Conservation (phyloP, 2,797 vertebrate species). For the Dendrocincla tyrannina region DNA sequence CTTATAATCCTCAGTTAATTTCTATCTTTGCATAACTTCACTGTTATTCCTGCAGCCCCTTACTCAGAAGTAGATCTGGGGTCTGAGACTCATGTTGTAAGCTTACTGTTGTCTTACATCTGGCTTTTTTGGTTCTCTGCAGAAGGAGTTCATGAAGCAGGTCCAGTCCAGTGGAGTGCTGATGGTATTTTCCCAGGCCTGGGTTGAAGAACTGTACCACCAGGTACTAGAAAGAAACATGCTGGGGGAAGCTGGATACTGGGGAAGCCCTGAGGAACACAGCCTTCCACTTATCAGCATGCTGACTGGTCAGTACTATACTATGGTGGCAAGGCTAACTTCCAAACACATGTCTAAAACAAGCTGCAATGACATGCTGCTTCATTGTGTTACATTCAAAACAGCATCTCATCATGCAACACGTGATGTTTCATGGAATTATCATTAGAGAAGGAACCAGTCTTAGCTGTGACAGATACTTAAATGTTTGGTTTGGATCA, state of each 20-base stretch:
- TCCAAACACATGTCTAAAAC: neutral
- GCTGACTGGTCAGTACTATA: conserved; percentile 85
- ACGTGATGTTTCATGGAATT: neutral
- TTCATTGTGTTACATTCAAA: neutral
- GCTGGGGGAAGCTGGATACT: conserved; percentile 92
- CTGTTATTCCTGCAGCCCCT: neutral
- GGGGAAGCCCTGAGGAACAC: conserved; percentile 86
- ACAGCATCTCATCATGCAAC: neutral
- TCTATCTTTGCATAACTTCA: neutral
- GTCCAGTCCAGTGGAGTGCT: conserved; percentile 91
- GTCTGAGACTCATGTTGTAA: neutral
- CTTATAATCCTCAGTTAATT: neutral
- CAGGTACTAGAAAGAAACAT: conserved; percentile 92
- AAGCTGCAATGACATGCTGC: neutral
- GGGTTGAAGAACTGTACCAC: conserved; percentile 95
- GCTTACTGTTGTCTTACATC: neutral
- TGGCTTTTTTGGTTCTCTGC: conserved; percentile 16
- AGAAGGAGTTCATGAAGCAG: conserved; percentile 95
- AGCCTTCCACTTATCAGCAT: conserved; percentile 89
- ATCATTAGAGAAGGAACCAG: neutral
- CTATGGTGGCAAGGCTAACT: neutral
- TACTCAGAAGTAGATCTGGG: neutral
- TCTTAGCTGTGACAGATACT: neutral
- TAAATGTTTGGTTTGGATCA: neutral
- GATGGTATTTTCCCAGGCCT: conserved; percentile 91